phyloP scores from a whole-genome alignment of 2,113 vertebrate species.

The Montifringilla adamsi region DNA sequence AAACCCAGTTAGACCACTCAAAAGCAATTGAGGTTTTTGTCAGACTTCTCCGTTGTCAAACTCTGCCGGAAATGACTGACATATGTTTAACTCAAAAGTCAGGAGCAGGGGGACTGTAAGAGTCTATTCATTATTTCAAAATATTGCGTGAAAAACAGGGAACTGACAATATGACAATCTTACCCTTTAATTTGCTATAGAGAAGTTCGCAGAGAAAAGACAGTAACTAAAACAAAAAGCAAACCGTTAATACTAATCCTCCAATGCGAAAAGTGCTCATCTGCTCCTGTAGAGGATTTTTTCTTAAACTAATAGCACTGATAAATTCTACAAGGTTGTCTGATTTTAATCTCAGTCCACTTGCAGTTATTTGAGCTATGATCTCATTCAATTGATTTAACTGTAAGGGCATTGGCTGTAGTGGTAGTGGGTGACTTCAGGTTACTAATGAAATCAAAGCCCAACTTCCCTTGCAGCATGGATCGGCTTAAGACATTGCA shows the following conservation, averaged over 20 bases:
- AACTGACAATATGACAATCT: neutral
- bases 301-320: neutral
- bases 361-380: neutral
- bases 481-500: neutral
- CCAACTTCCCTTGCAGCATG: neutral
- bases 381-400: neutral
- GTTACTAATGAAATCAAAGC: neutral
- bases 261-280: neutral
- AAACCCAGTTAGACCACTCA: neutral
- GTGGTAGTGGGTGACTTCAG: neutral
- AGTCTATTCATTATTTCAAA: neutral
- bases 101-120: neutral
- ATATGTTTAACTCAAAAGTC: neutral
- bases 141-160: fast-evolving
- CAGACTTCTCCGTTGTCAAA: neutral
- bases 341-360: neutral
- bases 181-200: neutral
- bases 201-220: neutral
- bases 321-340: neutral
- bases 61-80: neutral
- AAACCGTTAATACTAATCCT: neutral
- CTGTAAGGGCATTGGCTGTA: neutral
- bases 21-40: neutral
- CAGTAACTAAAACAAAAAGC: neutral
- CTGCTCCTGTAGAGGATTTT: neutral